phyloP scores from a whole-genome alignment of 2,113 vertebrate species.

The Apodemus sylvaticus region DNA sequence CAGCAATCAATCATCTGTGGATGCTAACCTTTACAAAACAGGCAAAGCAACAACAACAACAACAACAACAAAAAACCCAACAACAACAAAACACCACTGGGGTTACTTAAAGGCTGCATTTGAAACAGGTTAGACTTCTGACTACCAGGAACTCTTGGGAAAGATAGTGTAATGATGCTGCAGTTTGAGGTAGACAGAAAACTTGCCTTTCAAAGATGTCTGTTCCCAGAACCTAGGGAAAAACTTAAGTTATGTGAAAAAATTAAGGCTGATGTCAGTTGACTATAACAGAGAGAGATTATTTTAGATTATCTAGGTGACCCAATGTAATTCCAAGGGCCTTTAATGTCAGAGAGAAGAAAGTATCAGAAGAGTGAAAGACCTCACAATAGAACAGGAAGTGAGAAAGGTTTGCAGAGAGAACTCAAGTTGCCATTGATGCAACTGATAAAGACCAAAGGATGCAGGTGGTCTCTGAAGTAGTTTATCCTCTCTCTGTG shows the following conservation, averaged over 20 bases:
- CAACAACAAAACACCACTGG: neutral
- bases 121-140: neutral
- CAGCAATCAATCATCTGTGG: neutral
- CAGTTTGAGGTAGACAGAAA: neutral
- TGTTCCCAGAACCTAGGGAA: neutral
- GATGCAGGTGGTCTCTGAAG: neutral
- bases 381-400: neutral
- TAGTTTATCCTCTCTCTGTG: neutral
- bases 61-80: no score
- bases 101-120: neutral
- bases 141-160: neutral
- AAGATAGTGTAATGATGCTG: neutral
- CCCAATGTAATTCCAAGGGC: neutral
- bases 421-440: no score
- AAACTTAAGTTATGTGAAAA: neutral
- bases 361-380: neutral
- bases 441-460: neutral
- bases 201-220: neutral
- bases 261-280: neutral
- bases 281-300: neutral
- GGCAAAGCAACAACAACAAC: neutral
- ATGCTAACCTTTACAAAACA: neutral
- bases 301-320: neutral
- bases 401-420: neutral
- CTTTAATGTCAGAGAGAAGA: neutral